Percentiles rank a stretch among this genome's conserved stretches.
These are phyloP conservation scores for Myotis myotis DNA, from an alignment of 2,797 vertebrate genomes.

Conservation along the genomic window DNA sequence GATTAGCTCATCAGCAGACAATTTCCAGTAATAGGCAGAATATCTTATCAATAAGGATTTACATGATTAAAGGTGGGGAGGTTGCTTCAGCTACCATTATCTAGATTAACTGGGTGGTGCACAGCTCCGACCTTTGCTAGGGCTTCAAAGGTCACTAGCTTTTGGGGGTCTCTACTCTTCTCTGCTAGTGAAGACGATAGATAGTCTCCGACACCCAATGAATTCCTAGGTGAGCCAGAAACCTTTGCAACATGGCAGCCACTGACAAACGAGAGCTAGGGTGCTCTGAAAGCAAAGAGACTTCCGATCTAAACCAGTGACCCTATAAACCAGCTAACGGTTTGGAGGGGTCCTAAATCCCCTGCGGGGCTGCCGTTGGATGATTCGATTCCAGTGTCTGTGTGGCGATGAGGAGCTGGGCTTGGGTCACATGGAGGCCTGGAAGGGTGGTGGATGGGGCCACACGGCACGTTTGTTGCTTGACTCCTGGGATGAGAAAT, in stretches of 20 bases:
- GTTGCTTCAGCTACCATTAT: no score
- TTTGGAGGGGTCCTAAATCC: conserved; percentile 60
- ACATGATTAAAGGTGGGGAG: no score
- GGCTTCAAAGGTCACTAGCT: no score
- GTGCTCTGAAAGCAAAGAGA: conserved; percentile 68
- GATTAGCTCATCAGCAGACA: no score
- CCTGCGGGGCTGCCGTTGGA: neutral
- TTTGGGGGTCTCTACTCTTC: no score
- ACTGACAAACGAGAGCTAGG: neutral
- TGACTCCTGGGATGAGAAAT: conserved; percentile 60
- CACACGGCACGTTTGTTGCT: conserved; percentile 5
- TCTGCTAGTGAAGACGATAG: no score
- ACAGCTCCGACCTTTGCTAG: no score
- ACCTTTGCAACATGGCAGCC: conserved; percentile 66
- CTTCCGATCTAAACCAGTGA: conserved; percentile 51
- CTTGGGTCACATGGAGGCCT: neutral
- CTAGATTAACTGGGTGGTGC: no score
- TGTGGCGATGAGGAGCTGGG: neutral
- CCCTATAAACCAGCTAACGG: conserved; percentile 58
- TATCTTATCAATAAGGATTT: no score
- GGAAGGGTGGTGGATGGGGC: neutral
- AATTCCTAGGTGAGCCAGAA: conserved; percentile 61
- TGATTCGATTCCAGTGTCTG: conserved; percentile 61
- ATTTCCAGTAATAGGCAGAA: no score
- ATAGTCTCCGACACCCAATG: neutral